Evolutionary conservation across 2,797 vertebrate genomes (phyloP).

Genomic region (Lycodopsis pacificus): DNA sequence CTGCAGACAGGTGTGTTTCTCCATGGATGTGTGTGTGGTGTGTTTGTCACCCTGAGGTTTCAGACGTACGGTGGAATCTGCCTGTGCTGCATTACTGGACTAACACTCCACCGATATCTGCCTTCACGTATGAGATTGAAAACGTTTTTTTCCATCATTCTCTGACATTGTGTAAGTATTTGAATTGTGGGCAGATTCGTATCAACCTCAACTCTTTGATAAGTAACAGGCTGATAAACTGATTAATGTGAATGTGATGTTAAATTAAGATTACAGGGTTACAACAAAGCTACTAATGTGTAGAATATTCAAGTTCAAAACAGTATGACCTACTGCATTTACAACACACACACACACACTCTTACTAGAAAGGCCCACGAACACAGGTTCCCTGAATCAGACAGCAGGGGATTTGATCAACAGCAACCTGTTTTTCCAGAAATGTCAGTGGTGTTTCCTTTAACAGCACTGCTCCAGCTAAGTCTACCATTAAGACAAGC

Average conservation of each 20-base stretch:
- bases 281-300: too few species aligned
- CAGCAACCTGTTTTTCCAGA: constrained; percentile 84
- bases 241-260: background rate
- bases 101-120: constrained; percentile 30
- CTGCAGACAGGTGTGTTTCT: constrained; percentile 56
- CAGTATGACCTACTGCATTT: background rate
- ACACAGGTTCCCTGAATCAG: constrained; percentile 37
- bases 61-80: constrained; percentile 65
- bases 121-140: constrained; percentile 13
- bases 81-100: constrained; percentile 69
- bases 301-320: background rate
- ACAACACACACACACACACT: constrained; percentile 8
- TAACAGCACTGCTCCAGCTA: background rate
- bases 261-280: too few species aligned
- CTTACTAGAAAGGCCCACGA: constrained; percentile 18
- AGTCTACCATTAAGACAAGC: constrained; percentile 1
- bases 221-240: background rate
- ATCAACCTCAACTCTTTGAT: background rate
- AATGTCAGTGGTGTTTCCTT: constrained; percentile 72
- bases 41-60: constrained; percentile 34
- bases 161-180: background rate
- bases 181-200: background rate
- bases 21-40: constrained; percentile 16
- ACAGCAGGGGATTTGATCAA: constrained; percentile 55
- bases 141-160: background rate